Percentiles rank a stretch among this genome's conserved stretches.
Evolutionary conservation across 2,113 vertebrate species (phyloP).

Genomic region (Pterocles gutturalis): DNA sequence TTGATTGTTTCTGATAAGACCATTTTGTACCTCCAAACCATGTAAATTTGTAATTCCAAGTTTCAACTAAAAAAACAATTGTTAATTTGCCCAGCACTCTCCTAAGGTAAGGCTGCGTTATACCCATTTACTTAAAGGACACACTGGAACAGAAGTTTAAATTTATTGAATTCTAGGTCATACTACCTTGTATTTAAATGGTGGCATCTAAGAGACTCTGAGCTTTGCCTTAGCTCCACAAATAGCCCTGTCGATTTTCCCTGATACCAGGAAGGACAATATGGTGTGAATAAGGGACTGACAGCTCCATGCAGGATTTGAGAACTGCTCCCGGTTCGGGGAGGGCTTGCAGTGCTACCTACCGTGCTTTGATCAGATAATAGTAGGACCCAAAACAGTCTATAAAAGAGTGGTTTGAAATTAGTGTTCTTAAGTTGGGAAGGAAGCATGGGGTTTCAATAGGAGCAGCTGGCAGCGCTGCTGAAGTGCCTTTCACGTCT

Average conservation of each 20-base stretch:
- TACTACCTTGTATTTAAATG: neutral
- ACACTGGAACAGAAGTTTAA: neutral
- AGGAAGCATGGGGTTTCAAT: neutral
- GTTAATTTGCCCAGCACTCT: neutral
- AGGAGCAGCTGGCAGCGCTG: neutral
- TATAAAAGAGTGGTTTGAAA: neutral
- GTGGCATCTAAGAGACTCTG: neutral
- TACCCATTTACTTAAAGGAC: neutral
- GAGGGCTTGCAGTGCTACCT: neutral
- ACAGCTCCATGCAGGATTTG: rapidly evolving
- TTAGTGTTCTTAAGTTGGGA: neutral
- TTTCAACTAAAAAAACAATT: neutral
- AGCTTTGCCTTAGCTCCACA: neutral
- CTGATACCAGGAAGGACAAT: neutral
- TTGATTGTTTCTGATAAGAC: slow-evolving; percentile 46
- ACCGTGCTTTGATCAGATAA: neutral
- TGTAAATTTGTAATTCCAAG: neutral
- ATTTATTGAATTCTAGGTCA: neutral
- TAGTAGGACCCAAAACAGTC: neutral
- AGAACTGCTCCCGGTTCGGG: neutral
- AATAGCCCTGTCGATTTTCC: neutral
- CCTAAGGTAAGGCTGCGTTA: neutral
- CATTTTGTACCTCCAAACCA: slow-evolving; percentile 24
- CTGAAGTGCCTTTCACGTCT: neutral
- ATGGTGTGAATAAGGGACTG: neutral